These are phyloP conservation scores for Furcula furcula DNA, from an alignment of 2,888 invertebrate species.

Conservation along the genomic window DNA sequence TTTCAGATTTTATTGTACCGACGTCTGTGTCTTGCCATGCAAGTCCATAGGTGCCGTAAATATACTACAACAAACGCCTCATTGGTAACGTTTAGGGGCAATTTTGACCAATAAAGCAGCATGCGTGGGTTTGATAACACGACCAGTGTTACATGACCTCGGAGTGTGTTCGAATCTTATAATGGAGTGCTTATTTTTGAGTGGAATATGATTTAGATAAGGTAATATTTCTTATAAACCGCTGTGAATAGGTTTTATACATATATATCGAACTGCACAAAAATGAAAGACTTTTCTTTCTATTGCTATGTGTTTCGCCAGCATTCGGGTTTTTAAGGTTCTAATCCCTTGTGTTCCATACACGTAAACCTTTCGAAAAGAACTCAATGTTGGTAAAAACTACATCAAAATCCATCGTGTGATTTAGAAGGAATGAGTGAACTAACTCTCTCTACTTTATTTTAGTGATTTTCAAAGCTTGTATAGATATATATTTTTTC, in stretches of 20 bases:
- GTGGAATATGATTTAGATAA: slow-evolving; percentile 10
- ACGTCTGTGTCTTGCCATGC: slow-evolving; percentile 47
- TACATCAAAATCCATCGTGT: too few species aligned
- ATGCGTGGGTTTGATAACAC: slow-evolving; percentile 63
- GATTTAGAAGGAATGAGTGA: too few species aligned
- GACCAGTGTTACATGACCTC: slow-evolving; percentile 52
- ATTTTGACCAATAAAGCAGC: slow-evolving; percentile 76
- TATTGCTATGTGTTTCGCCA: too few species aligned
- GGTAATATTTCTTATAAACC: slow-evolving; percentile 2
- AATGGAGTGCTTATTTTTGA: slow-evolving; percentile 19
- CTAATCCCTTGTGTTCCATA: too few species aligned
- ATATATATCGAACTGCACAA: too few species aligned
- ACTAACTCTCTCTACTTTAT: too few species aligned
- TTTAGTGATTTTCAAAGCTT: too few species aligned
- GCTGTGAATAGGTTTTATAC: not conserved
- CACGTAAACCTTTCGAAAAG: too few species aligned
- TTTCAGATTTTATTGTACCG: slow-evolving; percentile 61
- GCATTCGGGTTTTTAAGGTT: too few species aligned
- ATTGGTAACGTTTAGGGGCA: slow-evolving; percentile 79
- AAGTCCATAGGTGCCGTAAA: slow-evolving; percentile 66
- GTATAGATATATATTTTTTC: too few species aligned
- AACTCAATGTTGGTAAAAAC: too few species aligned
- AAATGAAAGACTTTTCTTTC: too few species aligned
- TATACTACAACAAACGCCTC: slow-evolving; percentile 73
- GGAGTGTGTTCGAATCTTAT: slow-evolving; percentile 21